phyloP scores from a whole-genome alignment of 2,797 vertebrate genomes.

The Okamejei kenojei region DNA sequence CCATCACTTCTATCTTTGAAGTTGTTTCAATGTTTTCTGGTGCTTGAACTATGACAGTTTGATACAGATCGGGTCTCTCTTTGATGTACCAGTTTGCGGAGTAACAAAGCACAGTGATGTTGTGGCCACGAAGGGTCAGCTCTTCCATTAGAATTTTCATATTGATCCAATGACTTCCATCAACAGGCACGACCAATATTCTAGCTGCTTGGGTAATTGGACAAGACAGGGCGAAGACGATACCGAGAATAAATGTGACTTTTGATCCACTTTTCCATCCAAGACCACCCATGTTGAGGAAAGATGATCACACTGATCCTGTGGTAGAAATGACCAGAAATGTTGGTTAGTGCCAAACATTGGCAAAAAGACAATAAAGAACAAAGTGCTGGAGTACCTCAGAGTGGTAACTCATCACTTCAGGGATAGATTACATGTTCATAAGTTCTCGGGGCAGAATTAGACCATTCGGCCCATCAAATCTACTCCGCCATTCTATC shows the following conservation, averaged over 20 bases:
- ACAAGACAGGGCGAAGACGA: background rate
- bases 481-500: no score
- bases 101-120: slow-evolving; percentile 56
- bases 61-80: slow-evolving; percentile 43
- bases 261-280: background rate
- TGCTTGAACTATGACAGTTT: slow-evolving; percentile 39
- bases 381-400: no score
- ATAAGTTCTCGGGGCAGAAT: no score
- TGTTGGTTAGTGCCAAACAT: no score
- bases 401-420: no score
- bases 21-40: background rate
- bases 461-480: no score
- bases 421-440: no score
- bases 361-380: no score
- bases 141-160: slow-evolving; percentile 59
- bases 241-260: background rate
- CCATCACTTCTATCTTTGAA: background rate
- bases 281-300: background rate
- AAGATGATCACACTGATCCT: no score
- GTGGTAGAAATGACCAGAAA: no score
- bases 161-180: slow-evolving; percentile 67
- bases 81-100: slow-evolving; percentile 57
- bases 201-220: background rate
- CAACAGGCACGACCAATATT: slow-evolving; percentile 56
- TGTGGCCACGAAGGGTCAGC: slow-evolving; percentile 54